A percentile compares a stretch with the other conserved stretches of the same genome.
These are phyloP conservation scores for Ormyrus labotus DNA, from an alignment of 2,888 invertebrate species.

Conservation along the genomic window DNA sequence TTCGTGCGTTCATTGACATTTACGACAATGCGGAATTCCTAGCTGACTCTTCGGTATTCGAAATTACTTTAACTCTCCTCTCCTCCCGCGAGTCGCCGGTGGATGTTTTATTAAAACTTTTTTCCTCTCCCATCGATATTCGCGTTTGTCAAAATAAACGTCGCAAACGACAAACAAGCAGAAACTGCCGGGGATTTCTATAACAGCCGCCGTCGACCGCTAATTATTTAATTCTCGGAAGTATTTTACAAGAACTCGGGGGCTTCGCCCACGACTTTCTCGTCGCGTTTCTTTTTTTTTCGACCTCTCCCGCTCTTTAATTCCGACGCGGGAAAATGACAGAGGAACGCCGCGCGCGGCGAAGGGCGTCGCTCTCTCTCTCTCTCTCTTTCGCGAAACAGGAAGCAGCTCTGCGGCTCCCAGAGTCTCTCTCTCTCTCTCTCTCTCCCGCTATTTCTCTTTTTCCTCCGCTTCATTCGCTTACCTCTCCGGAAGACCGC, in stretches of 20 bases:
- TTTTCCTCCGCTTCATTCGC: neutral
- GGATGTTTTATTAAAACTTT: too few species aligned
- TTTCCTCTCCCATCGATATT: too few species aligned
- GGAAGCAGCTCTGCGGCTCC: slow-evolving; percentile 48
- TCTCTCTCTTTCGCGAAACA: slow-evolving; percentile 15
- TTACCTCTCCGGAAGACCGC: neutral
- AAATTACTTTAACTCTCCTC: too few species aligned
- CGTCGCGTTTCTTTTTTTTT: neutral
- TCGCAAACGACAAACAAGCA: too few species aligned
- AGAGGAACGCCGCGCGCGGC: slow-evolving; percentile 1
- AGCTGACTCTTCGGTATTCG: too few species aligned
- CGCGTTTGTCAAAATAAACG: too few species aligned
- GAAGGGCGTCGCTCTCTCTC: neutral
- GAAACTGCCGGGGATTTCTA: too few species aligned
- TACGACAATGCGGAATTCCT: neutral
- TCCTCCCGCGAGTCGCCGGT: too few species aligned
- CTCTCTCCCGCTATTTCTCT: neutral
- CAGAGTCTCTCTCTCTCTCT: neutral
- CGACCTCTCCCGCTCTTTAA: slow-evolving; percentile 31
- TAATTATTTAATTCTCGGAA: too few species aligned
- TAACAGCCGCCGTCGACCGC: too few species aligned
- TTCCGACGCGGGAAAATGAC: slow-evolving; percentile 38
- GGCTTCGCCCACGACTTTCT: neutral
- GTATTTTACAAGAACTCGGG: too few species aligned
- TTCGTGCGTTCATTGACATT: neutral